These are phyloP conservation scores for Eulemur albifrons DNA, from an alignment of 2,797 vertebrate genomes.

Conservation along the genomic window DNA sequence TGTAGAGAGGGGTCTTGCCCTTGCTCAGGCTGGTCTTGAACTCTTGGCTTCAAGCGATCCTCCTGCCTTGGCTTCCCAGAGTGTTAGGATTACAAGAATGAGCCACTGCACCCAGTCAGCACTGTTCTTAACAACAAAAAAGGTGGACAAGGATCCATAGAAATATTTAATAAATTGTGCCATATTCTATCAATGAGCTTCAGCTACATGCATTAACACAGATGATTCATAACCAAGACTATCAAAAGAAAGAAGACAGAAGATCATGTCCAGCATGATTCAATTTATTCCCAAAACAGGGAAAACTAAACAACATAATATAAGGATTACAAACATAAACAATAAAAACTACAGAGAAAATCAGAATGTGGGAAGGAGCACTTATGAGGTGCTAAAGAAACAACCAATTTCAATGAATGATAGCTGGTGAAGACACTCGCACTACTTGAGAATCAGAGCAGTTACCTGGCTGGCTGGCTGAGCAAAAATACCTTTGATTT, in stretches of 20 bases:
- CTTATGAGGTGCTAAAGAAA: not conserved
- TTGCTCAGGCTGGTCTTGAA: not conserved
- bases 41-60: not conserved
- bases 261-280: not conserved
- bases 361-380: not conserved
- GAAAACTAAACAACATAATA: not conserved
- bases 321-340: not conserved
- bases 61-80: not conserved
- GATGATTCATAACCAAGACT: not conserved
- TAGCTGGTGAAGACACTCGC: not conserved
- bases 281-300: not conserved
- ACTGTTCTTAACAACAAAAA: not conserved
- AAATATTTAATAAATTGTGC: not conserved
- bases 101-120: no score
- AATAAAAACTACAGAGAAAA: not conserved
- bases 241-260: not conserved
- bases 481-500: not conserved
- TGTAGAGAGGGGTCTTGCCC: not conserved
- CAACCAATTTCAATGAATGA: not conserved
- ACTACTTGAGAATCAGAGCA: not conserved
- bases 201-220: not conserved
- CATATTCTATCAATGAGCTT: not conserved
- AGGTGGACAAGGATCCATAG: not conserved
- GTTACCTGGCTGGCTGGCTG: not conserved
- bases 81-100: not conserved